A percentile compares a stretch with the other conserved stretches of the same genome.
Evolutionary conservation across 1,140 invertebrate genomes (phyloP).

Genomic region (Drosophila mayri): DNA sequence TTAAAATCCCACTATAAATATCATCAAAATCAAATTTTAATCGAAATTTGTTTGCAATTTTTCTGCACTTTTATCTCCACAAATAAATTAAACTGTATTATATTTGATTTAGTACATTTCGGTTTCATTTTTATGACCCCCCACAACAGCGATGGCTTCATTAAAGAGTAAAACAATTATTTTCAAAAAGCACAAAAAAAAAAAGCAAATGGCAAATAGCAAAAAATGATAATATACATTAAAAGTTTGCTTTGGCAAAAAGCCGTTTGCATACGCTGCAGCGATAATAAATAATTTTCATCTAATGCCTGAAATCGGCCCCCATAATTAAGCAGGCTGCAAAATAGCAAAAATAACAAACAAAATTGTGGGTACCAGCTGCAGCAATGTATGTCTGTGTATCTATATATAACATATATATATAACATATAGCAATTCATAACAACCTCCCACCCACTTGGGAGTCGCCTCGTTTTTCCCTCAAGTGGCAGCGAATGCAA

Average conservation of each 20-base stretch:
- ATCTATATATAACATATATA: neutral
- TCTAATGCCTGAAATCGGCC: slow-evolving; percentile 63
- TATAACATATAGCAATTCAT: slow-evolving; percentile 17
- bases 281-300: slow-evolving; percentile 66
- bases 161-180: slow-evolving; percentile 31
- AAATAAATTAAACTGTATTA: slow-evolving; percentile 47
- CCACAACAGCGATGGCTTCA: slow-evolving; percentile 26
- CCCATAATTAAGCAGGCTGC: slow-evolving; percentile 55
- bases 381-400: slow-evolving; percentile 40
- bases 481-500: slow-evolving; percentile 41
- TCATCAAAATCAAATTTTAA: slow-evolving; percentile 1
- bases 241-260: slow-evolving; percentile 18
- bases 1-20: neutral
- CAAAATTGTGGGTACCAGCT: slow-evolving; percentile 45
- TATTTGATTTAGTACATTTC: slow-evolving; percentile 30
- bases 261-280: slow-evolving; percentile 28
- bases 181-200: slow-evolving; percentile 6
- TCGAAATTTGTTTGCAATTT: slow-evolving; percentile 22
- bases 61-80: slow-evolving; percentile 13
- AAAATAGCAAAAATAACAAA: slow-evolving; percentile 33
- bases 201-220: neutral
- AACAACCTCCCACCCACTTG: neutral
- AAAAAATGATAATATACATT: slow-evolving; percentile 31
- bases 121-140: slow-evolving; percentile 1
- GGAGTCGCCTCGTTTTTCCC: slow-evolving; percentile 36